Evolutionary conservation across 92 coral and sea anemone species (phyloP).

Genomic region (Phenganax marumi): DNA sequence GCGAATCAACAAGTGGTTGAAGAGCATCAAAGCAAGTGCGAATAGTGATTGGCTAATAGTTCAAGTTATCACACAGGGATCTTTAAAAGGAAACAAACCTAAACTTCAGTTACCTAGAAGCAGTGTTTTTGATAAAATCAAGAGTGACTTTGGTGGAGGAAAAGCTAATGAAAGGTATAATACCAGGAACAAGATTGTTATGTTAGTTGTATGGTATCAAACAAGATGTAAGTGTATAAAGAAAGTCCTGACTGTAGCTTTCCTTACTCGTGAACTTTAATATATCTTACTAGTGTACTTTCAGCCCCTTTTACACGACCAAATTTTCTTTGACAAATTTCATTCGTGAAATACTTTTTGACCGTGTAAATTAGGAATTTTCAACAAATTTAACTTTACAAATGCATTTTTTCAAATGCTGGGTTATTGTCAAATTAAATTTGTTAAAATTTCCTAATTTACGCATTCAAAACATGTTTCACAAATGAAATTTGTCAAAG

Average conservation of each 20-base stretch:
- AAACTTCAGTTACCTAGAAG: slow-evolving; percentile 88
- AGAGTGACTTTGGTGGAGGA: slow-evolving; percentile 95
- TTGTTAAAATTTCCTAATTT: no score
- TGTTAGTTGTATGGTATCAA: not conserved
- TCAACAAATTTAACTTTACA: no score
- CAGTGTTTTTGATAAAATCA: slow-evolving; percentile 90
- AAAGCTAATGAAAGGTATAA: slow-evolving; percentile 84
- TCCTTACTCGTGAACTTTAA: no score
- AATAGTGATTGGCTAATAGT: slow-evolving; percentile 80
- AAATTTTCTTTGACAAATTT: no score
- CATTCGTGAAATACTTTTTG: no score
- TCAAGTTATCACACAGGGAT: slow-evolving; percentile 85
- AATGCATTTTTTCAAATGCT: no score
- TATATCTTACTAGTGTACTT: no score
- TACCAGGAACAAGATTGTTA: not conserved
- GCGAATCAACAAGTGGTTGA: slow-evolving; percentile 83
- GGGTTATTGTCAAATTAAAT: no score
- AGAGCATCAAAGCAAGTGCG: slow-evolving; percentile 70
- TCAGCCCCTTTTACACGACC: no score
- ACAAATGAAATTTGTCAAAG: no score
- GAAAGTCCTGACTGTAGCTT: not conserved
- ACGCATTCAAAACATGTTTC: no score
- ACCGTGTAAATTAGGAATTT: no score
- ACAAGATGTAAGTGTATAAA: not conserved
- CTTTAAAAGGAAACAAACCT: slow-evolving; percentile 78